Percentiles rank a stretch among this genome's conserved stretches.
Conservation (phyloP, 1,140 invertebrate species). For the Zaprionus ghesquierei region DNA sequence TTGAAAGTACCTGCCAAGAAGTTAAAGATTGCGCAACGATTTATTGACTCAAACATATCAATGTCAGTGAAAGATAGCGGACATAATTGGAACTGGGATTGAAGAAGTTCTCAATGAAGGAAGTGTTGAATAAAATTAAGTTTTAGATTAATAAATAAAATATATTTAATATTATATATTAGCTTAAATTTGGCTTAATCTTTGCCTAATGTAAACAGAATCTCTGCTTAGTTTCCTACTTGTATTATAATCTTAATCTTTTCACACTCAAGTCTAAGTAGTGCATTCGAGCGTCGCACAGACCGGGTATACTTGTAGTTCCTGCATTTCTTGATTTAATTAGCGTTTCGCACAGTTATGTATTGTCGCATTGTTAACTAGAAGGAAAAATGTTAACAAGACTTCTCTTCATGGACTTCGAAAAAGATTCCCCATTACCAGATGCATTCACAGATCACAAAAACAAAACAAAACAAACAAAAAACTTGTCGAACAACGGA, state of each 20-base stretch:
- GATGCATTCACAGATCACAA: background rate
- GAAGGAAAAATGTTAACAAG: constrained; percentile 19
- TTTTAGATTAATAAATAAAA: too few species aligned
- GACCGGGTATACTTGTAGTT: background rate
- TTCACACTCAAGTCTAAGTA: background rate
- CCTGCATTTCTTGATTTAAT: constrained; percentile 11
- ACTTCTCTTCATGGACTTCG: background rate
- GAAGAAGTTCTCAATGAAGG: accelerated
- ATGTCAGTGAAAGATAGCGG: background rate
- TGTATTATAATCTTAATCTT: too few species aligned
- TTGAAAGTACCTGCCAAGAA: background rate
- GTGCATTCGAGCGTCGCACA: background rate
- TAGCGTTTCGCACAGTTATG: constrained; percentile 17
- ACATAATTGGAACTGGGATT: background rate
- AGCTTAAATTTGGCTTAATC: too few species aligned
- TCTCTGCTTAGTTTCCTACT: too few species aligned
- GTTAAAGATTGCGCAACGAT: background rate
- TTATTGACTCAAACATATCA: background rate
- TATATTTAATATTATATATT: too few species aligned
- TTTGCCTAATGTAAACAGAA: too few species aligned
- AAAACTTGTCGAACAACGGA: background rate
- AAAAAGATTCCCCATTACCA: background rate
- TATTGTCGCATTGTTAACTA: constrained; percentile 4
- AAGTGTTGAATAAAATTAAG: background rate
- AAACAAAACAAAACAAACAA: background rate